Conservation (phyloP, 1,140 invertebrate genomes). For the Ceratina australensis region DNA sequence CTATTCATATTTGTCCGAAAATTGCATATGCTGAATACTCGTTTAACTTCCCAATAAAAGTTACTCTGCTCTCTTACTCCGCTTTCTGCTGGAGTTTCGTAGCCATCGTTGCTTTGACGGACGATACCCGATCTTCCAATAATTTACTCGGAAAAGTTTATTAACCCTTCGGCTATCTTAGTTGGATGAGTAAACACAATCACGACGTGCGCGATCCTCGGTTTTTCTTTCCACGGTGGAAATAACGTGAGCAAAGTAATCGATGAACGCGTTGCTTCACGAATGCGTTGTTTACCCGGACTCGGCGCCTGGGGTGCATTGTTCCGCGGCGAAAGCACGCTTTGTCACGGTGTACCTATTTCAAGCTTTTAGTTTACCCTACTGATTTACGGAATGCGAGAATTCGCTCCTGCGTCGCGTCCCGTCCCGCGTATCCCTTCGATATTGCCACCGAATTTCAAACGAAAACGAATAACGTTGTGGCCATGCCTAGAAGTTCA, state of each 20-base stretch:
- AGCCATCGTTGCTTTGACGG: neutral
- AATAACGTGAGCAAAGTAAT: constrained; percentile 16
- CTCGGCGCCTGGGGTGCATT: constrained; percentile 15
- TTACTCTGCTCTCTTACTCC: too few relatives aligned
- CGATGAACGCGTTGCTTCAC: constrained; percentile 10
- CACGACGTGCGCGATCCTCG: neutral
- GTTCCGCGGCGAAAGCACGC: constrained; percentile 42
- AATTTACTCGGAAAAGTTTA: neutral
- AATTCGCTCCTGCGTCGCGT: constrained; percentile 33
- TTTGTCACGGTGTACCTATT: constrained; percentile 55
- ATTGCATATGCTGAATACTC: too few relatives aligned
- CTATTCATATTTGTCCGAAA: too few relatives aligned
- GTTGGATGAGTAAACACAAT: neutral
- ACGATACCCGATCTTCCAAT: neutral
- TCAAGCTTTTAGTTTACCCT: constrained; percentile 52
- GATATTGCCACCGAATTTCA: neutral
- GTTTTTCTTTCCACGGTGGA: neutral
- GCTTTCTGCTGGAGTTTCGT: too few relatives aligned
- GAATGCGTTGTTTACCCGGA: constrained; percentile 22
- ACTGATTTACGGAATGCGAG: constrained; percentile 58
- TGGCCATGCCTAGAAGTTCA: too few relatives aligned
- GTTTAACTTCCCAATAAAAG: too few relatives aligned
- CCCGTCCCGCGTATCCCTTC: constrained; percentile 27
- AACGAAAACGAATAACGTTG: too few relatives aligned
- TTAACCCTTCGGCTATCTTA: neutral